Evolutionary conservation across 2,797 vertebrate genomes (phyloP), one percentile per base, ranked within the genome.

Genomic region (Microcaecilia unicolor): DNA sequence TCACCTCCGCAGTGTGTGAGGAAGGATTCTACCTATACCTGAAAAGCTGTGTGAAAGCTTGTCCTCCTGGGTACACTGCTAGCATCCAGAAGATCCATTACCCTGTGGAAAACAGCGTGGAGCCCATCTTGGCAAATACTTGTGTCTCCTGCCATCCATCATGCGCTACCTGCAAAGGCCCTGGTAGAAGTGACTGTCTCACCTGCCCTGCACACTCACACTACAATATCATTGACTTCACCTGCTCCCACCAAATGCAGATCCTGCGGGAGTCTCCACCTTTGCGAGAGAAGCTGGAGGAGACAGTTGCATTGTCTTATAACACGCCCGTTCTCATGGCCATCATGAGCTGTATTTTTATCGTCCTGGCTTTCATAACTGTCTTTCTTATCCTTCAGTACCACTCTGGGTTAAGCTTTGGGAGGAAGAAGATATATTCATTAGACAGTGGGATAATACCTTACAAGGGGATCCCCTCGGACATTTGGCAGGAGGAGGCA

Each of bases 361-460:
- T 98, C 1, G 76, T 88, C 0, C 58, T 88, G 53, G 78, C 89
- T 28, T 98, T 98, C 1, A 61, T 86, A 33, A 78, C 76, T 2
- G 41, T 95, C 65, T 98, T 98, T 68, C 67, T 91, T 41, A 61
- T 91, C 68, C 80, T 98, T 63, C 95, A 98, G 84, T 74, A 91
- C 8, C 87, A 83, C 41, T 94, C 92, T 0, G 90, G 89, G 48
- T 82, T 84, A 5, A 80, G 84, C 72, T 71, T 82, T 63, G 76
- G 86, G 24, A 88, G 87, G n/a, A 87, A 87, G 25, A 93, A 90
- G 67, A 78, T 90, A 42, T 90, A 85, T 9, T 83, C 85, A 25
- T 75, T 84, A 58, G 88, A 85, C 69, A 85, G 84, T 0, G 81
- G 88, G 34, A 68, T 89, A 55, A 78, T 95, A 43, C 91, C 91